Evolutionary conservation across 1,140 invertebrate species (phyloP).

Genomic region (Dysdera silvatica): DNA sequence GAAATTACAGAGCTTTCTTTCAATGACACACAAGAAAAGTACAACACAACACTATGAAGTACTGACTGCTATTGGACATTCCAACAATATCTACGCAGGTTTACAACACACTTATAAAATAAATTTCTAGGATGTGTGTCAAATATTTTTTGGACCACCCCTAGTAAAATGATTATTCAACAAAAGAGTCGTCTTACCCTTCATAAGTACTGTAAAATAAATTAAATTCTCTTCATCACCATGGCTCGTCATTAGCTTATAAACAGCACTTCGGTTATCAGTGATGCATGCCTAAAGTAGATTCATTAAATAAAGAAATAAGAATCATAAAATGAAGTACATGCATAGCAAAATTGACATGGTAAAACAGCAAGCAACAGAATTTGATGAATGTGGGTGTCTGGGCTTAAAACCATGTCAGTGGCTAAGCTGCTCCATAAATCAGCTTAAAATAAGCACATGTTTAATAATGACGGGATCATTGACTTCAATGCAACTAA

Average conservation of each 20-base stretch:
- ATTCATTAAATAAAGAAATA: too few relatives aligned
- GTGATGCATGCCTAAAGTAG: constrained; percentile 50
- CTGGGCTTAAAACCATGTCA: too few relatives aligned
- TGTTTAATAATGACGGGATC: too few relatives aligned
- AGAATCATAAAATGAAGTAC: too few relatives aligned
- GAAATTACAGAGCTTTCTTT: too few relatives aligned
- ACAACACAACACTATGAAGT: not conserved
- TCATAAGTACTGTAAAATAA: constrained; percentile 72
- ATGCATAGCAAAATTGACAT: too few relatives aligned
- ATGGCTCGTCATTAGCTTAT: constrained; percentile 82
- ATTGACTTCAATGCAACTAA: too few relatives aligned
- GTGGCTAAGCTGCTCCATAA: too few relatives aligned
- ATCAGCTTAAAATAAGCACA: too few relatives aligned
- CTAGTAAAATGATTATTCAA: not conserved
- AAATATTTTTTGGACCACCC: not conserved
- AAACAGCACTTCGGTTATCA: constrained; percentile 70
- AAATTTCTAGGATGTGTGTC: not conserved
- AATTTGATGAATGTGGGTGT: too few relatives aligned
- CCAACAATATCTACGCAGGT: not conserved
- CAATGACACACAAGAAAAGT: too few relatives aligned
- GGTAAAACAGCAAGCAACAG: too few relatives aligned
- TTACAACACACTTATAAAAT: not conserved
- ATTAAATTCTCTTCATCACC: constrained; percentile 84
- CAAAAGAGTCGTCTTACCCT: constrained; percentile 46
- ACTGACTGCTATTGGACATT: not conserved